Conservation (phyloP, 2,113 vertebrate genomes). For the Cygnus atratus region DNA sequence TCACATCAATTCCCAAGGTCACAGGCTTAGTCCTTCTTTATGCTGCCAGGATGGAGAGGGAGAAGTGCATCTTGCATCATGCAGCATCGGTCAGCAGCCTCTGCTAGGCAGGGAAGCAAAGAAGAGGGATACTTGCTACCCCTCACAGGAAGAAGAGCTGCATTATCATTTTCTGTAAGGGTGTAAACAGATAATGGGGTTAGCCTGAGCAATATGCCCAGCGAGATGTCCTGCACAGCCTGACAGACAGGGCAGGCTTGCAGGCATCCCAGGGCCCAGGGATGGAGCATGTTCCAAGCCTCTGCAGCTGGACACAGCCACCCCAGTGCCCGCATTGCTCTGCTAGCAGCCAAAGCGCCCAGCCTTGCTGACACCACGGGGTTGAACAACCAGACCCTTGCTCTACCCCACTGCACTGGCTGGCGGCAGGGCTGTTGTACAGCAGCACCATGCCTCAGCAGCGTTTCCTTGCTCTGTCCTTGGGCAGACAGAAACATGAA, state of each 20-base stretch:
- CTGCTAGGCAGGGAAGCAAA: not conserved
- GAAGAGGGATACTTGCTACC: not conserved
- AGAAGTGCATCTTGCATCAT: not conserved
- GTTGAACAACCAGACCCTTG: not conserved
- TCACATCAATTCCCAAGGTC: not conserved
- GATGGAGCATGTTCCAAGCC: not conserved
- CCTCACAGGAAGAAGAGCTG: not conserved
- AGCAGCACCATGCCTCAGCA: not conserved
- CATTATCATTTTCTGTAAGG: fast-evolving
- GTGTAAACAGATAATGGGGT: fast-evolving
- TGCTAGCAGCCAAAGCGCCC: not conserved
- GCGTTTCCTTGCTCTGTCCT: not conserved
- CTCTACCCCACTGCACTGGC: not conserved
- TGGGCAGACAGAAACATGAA: not conserved
- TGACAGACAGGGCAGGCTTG: not conserved
- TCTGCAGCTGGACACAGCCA: not conserved
- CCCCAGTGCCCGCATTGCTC: fast-evolving
- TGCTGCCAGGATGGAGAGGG: not conserved
- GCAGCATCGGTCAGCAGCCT: not conserved
- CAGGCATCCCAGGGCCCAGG: not conserved
- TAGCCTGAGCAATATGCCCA: not conserved
- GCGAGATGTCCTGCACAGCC: not conserved
- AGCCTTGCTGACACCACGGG: not conserved
- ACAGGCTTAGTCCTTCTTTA: not conserved
- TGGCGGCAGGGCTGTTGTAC: not conserved